Evolutionary conservation across 1,140 invertebrate species (phyloP), one percentile per base, ranked within the genome.

Genomic region (Asobara japonica): DNA sequence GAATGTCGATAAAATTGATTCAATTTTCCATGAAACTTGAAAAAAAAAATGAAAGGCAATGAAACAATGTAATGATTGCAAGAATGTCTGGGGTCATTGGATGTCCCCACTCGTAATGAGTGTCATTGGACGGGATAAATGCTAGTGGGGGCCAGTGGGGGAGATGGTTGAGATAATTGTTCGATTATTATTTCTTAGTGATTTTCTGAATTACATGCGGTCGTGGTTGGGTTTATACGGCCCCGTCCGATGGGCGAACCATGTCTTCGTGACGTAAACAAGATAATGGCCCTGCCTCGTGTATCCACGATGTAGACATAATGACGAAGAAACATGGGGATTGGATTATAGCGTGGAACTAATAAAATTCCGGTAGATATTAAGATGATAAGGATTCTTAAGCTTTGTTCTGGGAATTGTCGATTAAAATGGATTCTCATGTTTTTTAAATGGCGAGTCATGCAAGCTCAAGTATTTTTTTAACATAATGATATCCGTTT

Each of bases 201-300:
- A 84, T 83, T 83, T 83, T 84, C 82, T 82, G 79, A 83, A 84
- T 83, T 83, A 77, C 82, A 74, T 74, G 51, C 67, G 68, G 77
- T 56, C 8, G 22, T 22, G 2, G 18, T 27, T 11, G 22, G 6
- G 76, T 48, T 60, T 71, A 41, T 64, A 76, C 77, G 75, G 75
- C 75, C 64, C 41, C 41, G 41, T 45, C 41, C n/a, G 75, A 72
- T 56, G 51, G 51, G 51, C 65, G 20, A 67, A 75, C 62, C 73
- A 79, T 81, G 81, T 83, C 82, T 83, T 84, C 82, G 82, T 84
- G 82, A 84, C 78, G 82, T 82, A 84, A 84, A 84, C 80, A 82
- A 84, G 82, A 80, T 84, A 82, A 83, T 84, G 76, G 78, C 66
- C 71, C 62, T 72, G 69, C 74, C 67, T 77, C 75, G 77, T 73